These are phyloP conservation scores for Pagrus major DNA, from an alignment of 2,113 vertebrate species.

Conservation along the genomic window DNA sequence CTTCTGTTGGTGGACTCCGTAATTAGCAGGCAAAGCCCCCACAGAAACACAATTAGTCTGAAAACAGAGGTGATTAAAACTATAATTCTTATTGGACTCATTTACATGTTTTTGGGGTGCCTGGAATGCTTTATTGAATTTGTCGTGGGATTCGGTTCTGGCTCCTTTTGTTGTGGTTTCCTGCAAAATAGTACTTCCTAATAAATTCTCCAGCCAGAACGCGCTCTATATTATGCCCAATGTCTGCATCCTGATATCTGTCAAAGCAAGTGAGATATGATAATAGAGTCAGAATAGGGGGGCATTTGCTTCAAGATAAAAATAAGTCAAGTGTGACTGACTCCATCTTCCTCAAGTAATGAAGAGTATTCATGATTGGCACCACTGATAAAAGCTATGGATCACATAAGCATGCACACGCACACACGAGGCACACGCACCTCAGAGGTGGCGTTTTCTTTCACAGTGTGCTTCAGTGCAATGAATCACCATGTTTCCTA, in stretches of 20 bases:
- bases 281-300: slow-evolving; percentile 67
- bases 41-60: slow-evolving; percentile 69
- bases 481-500: slow-evolving; percentile 61
- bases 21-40: slow-evolving; percentile 74
- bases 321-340: slow-evolving; percentile 74
- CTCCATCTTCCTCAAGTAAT: slow-evolving; percentile 73
- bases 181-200: slow-evolving; percentile 17
- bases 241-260: slow-evolving; percentile 53
- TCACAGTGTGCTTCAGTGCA: slow-evolving; percentile 30
- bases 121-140: slow-evolving; percentile 51
- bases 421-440: not conserved
- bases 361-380: slow-evolving; percentile 65
- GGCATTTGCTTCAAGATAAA: slow-evolving; percentile 70
- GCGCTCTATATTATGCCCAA: slow-evolving; percentile 7
- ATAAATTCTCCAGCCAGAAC: slow-evolving; percentile 36
- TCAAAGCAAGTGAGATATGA: slow-evolving; percentile 68
- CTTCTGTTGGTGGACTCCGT: slow-evolving; percentile 68
- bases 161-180: slow-evolving; percentile 10
- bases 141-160: slow-evolving; percentile 31
- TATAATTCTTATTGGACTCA: slow-evolving; percentile 64
- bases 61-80: slow-evolving; percentile 73
- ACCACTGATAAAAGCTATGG: slow-evolving; percentile 66
- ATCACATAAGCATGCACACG: slow-evolving; percentile 34
- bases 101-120: slow-evolving; percentile 50
- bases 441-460: slow-evolving; percentile 46